These are phyloP conservation scores for Neostethus bicornis DNA, from an alignment of 2,797 vertebrate genomes.

Conservation along the genomic window DNA sequence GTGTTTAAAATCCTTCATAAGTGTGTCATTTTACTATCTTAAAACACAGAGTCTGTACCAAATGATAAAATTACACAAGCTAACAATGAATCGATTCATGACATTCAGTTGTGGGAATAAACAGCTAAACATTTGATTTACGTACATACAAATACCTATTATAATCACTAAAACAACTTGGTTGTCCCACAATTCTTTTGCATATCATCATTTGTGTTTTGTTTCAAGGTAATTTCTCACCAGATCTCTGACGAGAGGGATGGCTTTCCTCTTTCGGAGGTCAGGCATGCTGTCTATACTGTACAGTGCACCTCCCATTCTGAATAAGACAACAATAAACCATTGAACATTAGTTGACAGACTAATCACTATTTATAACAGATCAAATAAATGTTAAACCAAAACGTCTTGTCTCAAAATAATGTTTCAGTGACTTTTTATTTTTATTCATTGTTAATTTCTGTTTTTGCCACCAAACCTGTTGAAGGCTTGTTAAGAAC, in stretches of 20 bases:
- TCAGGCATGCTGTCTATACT: constrained; percentile 99
- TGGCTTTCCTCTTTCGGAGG: constrained; percentile 95
- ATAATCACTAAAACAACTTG: constrained; percentile 2
- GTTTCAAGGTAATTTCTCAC: constrained; percentile 77
- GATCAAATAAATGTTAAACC: not conserved
- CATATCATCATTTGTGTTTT: constrained; percentile 11
- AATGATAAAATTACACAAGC: constrained; percentile 17
- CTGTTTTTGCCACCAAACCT: constrained; percentile 16
- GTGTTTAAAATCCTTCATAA: no score
- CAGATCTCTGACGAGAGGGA: constrained; percentile 95
- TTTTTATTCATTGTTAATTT: constrained; percentile 11
- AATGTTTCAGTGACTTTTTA: constrained; percentile 15
- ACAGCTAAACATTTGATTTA: not conserved
- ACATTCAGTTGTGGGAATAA: not conserved
- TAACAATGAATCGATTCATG: constrained; percentile 27
- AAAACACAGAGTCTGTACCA: no score
- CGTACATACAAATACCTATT: not conserved
- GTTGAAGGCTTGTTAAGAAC: constrained; percentile 36
- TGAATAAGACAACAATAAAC: constrained; percentile 66
- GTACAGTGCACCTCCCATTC: constrained; percentile 94
- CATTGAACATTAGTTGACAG: constrained; percentile 7
- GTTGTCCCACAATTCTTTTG: not conserved
- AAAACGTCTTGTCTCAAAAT: constrained; percentile 9
- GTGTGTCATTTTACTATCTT: no score
- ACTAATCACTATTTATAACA: not conserved